Percentiles rank a stretch among this genome's conserved stretches.
Conservation (phyloP, 1,140 invertebrate species). For the Saxidomus purpurata region DNA sequence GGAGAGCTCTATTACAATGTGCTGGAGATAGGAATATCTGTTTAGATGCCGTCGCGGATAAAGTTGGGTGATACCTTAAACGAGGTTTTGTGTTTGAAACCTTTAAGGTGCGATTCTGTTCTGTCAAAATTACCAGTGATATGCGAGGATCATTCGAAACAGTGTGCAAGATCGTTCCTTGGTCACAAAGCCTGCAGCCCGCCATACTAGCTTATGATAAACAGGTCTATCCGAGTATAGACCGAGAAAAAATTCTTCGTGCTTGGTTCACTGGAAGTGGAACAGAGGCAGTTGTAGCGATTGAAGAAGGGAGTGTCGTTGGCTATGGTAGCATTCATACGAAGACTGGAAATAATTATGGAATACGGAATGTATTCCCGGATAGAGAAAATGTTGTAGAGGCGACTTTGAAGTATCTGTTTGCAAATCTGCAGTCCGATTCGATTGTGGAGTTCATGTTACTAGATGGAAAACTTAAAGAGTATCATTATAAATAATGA, state of each 20-base stretch:
- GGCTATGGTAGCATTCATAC: slow-evolving; percentile 1
- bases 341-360: not conserved
- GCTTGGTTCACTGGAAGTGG: not conserved
- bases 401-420: not conserved
- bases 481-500: not conserved
- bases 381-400: slow-evolving; percentile 1
- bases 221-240: not conserved
- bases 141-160: not conserved
- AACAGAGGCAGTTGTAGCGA: not conserved
- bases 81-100: not conserved
- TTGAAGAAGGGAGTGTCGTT: not conserved
- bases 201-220: not conserved
- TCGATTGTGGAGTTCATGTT: not conserved
- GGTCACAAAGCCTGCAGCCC: not conserved
- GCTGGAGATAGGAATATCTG: slow-evolving; percentile 4
- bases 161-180: not conserved
- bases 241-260: slow-evolving; percentile 7
- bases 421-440: not conserved
- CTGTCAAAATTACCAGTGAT: not conserved
- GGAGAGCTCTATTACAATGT: not conserved
- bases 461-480: not conserved
- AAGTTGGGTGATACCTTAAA: not conserved
- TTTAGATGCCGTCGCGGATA: not conserved
- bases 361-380: not conserved
- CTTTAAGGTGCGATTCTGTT: no score